phyloP scores from a whole-genome alignment of 2,113 vertebrate genomes.

The Corydoras maculifer region DNA sequence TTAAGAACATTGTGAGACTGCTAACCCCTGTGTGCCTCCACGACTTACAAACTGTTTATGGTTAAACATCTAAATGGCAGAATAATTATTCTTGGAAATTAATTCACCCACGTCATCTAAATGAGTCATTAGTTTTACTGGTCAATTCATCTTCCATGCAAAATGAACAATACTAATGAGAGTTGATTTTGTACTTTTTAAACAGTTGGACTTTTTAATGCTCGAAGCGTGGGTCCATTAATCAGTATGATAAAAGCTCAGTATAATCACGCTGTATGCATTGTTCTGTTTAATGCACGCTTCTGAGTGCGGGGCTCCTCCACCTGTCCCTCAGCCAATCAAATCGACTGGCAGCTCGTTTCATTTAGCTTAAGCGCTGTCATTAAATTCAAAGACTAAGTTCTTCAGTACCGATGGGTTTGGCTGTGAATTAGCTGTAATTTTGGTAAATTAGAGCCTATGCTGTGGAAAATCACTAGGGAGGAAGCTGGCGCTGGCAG shows the following conservation, averaged over 20 bases:
- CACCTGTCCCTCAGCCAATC: not conserved
- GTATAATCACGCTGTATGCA: constrained; percentile 3
- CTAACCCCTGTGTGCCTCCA: no score
- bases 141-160: no score
- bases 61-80: no score
- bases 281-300: not conserved
- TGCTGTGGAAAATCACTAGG: not conserved
- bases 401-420: not conserved
- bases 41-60: no score
- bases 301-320: not conserved
- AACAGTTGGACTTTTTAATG: no score
- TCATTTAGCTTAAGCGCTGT: not conserved
- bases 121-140: no score
- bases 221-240: no score
- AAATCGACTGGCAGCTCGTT: not conserved
- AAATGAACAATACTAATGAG: no score
- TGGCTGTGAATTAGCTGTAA: not conserved
- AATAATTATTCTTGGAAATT: no score
- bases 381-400: not conserved
- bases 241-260: not conserved
- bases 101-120: no score
- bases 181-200: no score
- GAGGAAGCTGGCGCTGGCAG: not conserved
- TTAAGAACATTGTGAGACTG: no score
- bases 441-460: not conserved